These are phyloP conservation scores for Nasonia giraulti DNA, from an alignment of 1,140 invertebrate species.

Conservation along the genomic window DNA sequence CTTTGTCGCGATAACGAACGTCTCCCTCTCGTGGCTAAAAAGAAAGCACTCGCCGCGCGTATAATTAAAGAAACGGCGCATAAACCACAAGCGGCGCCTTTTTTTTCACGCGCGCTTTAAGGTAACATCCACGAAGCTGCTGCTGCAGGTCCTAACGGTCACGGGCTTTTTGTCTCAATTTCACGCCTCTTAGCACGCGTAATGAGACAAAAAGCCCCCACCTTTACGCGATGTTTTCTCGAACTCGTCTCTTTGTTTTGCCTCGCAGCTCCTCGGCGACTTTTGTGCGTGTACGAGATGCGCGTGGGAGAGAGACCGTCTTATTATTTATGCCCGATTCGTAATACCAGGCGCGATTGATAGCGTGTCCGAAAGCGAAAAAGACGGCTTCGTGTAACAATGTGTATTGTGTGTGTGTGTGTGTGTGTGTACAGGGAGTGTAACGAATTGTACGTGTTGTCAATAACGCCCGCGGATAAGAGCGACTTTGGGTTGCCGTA, in stretches of 20 bases:
- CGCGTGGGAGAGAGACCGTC: neutral
- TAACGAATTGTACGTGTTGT: neutral
- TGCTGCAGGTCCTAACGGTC: slow-evolving; percentile 4
- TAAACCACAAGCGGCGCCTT: neutral
- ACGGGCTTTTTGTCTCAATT: slow-evolving; percentile 32
- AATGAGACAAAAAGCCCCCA: neutral
- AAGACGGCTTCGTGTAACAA: neutral
- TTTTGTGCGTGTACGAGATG: neutral
- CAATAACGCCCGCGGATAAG: slow-evolving; percentile 8
- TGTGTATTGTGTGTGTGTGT: too few relatives aligned
- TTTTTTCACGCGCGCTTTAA: neutral
- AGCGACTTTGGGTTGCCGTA: too few relatives aligned
- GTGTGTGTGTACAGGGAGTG: too few relatives aligned
- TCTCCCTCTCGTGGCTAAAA: neutral
- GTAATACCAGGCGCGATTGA: slow-evolving; percentile 12
- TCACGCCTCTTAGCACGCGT: slow-evolving; percentile 26
- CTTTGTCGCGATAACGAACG: neutral
- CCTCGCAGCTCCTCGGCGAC: neutral
- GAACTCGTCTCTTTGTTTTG: neutral
- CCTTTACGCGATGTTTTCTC: too few relatives aligned
- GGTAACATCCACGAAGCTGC: neutral
- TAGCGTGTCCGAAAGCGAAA: slow-evolving; percentile 6
- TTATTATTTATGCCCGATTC: slow-evolving; percentile 18
- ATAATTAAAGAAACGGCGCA: neutral
- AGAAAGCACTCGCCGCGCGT: neutral